Evolutionary conservation across 2,888 invertebrate genomes (phyloP), one percentile per base, ranked within the genome.

Genomic region (Fragum whitleyi): DNA sequence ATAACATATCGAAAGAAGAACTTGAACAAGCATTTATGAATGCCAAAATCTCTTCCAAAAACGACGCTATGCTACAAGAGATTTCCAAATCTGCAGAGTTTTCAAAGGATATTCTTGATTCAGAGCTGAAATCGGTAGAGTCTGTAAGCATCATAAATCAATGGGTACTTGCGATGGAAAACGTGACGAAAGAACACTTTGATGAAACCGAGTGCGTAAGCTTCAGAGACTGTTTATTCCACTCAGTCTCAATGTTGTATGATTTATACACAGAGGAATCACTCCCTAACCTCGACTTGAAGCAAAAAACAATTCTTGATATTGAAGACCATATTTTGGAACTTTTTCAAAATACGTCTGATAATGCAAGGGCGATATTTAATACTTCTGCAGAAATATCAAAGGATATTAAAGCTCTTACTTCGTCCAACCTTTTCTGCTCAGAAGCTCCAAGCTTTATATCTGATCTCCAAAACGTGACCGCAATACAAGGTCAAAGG

Each of bases 151-250:
- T 80, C 3, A 19, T 78, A 16, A 70, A 71, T 39, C 72, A 80
- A 23, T 83, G 83, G 83, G 29, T 80, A 39, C 14, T 72, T n/a
- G 77, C 51, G 5, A 80, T 83, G 77, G 73, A 77, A 51, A 80
- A 80, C 51, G 47, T 53, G 14, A 73, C 80, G 0, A 57, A 29
- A 11, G 62, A 71, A 2, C 80, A 73, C 62, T 80, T 77, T 67
- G 47, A 59, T 9, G 59, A 80, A 16, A 61, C 32, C 6, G 61
- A 65, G 11, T 83, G 83, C 69, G 68, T 73, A n/a, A 68, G 39
- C 0, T 80, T 83, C 62, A 51, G 62, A 28, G 83, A 83, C 59
- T 83, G 83, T 57, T 36, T 69, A n/a, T 74, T 72, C 53, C 74
- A 72, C 51, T 71, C 80, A 19, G 57, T 80, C 1, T 61, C 68